Percentiles rank a stretch among this genome's conserved stretches.
Evolutionary conservation across 2,797 vertebrate genomes (phyloP).

Genomic region (Melopsittacus undulatus): DNA sequence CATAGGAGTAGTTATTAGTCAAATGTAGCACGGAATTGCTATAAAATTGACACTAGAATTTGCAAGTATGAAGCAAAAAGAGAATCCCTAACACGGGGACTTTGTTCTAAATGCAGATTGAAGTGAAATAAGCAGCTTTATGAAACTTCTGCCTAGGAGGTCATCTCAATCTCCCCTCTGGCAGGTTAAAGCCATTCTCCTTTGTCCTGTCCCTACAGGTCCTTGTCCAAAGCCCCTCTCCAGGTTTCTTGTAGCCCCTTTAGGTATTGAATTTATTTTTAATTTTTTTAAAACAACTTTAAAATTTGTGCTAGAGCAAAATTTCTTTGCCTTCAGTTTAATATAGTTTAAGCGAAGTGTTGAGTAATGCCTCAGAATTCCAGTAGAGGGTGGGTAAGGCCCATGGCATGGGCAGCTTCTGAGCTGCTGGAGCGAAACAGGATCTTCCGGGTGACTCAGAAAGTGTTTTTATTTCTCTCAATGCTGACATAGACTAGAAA

Average conservation of each 20-base stretch:
- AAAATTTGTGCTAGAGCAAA: not conserved
- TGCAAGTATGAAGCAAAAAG: not conserved
- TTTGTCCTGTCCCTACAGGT: not conserved
- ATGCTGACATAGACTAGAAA: not conserved
- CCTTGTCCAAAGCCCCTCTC: not conserved
- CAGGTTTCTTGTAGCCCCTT: not conserved
- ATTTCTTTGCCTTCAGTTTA: not conserved
- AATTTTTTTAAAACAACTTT: not conserved
- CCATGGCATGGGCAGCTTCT: accelerated
- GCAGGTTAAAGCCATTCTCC: not conserved
- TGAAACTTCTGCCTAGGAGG: not conserved
- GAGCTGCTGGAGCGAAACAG: accelerated
- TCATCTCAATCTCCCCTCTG: not conserved
- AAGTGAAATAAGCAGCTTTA: not conserved
- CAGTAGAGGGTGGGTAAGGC: not conserved
- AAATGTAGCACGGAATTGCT: not conserved
- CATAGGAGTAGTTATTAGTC: not conserved
- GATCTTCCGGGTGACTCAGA: not conserved
- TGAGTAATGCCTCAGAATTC: not conserved
- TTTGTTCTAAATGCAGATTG: not conserved
- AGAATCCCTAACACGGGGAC: not conserved
- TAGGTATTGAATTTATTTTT: not conserved
- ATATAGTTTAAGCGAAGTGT: not conserved
- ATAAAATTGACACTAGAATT: not conserved
- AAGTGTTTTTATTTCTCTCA: not conserved